Evolutionary conservation across 2,113 vertebrate genomes (phyloP), one percentile per base, ranked within the genome.

Genomic region (Solea senegalensis): DNA sequence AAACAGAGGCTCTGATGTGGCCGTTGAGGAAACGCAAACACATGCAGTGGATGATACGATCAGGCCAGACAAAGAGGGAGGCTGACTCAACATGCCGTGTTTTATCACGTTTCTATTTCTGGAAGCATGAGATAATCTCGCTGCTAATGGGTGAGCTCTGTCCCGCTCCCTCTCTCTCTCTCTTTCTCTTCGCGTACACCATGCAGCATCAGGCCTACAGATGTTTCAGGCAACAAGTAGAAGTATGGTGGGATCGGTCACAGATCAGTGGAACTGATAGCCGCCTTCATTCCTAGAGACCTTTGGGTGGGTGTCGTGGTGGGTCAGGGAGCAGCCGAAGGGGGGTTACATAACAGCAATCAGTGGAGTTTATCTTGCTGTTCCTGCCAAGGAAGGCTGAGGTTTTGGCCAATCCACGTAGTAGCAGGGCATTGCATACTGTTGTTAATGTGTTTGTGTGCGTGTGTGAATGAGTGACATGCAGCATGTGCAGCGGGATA

Each of bases 21-120:
- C 34, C 54, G 8, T 3, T 56, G 54, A 28, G 48, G 50, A 55
- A 72, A 39, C 9, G 13, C 45, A 12, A 15, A 61, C 54, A 71
- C 61, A 82, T 16, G 21, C 54, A 14, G 21, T 1, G 9, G 61
- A 26, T 27, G 57, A 73, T 51, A 59, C 8, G 27, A 83, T 73
- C 39, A 16, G 62, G 55, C n/a, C 27, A 12, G 46, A 71, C 70
- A 55, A 48, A 3, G 41, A 76, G 62, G 58, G 61, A 1, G 40
- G 56, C 50, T 1, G 63, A 7, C 65, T 9, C 26, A 49, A 51
- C 56, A 9, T 9, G 49, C 67, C 57, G 0, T 43, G 62, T 74
- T 78, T 72, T 57, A 72, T 83, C 75, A 74, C 0, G 1, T 54
- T 79, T 74, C 78, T 83, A 79, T 83, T 85, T 72, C 50, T 70